Evolutionary conservation across 2,888 invertebrate genomes (phyloP).

Genomic region (Macrosiphum euphorbiae): DNA sequence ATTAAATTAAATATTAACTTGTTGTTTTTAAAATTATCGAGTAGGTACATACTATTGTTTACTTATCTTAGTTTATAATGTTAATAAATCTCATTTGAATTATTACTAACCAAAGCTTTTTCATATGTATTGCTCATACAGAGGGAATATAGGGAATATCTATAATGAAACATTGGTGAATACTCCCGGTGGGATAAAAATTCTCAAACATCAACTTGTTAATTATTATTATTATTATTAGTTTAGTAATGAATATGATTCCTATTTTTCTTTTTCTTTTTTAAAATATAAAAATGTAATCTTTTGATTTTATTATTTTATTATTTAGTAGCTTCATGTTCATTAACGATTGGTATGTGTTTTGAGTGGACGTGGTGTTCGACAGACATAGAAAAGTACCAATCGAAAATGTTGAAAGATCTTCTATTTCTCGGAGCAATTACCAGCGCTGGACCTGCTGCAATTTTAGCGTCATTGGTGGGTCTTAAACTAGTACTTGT

Average conservation of each 20-base stretch:
- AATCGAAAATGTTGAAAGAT: neutral
- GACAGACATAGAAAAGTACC: neutral
- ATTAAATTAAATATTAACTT: neutral
- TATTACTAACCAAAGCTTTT: neutral
- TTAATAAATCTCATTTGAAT: neutral
- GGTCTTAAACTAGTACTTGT: constrained; percentile 4
- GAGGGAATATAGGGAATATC: no score
- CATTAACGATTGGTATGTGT: constrained; percentile 29
- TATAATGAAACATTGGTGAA: no score
- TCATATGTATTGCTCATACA: no score
- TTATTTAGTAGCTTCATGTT: constrained; percentile 30
- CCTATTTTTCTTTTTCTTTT: no score
- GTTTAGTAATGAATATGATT: neutral
- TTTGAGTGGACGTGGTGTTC: constrained; percentile 22
- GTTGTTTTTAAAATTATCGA: neutral
- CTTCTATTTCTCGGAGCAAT: constrained; percentile 1
- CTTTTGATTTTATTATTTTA: neutral
- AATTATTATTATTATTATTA: neutral
- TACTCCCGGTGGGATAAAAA: neutral
- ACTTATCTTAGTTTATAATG: no score
- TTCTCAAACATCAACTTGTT: neutral
- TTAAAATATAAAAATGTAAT: no score
- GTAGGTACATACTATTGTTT: no score
- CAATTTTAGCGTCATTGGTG: neutral
- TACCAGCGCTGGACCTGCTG: constrained; percentile 3